Evolutionary conservation across 1,140 invertebrate species (phyloP).

Genomic region (Potamilus streckersoni): DNA sequence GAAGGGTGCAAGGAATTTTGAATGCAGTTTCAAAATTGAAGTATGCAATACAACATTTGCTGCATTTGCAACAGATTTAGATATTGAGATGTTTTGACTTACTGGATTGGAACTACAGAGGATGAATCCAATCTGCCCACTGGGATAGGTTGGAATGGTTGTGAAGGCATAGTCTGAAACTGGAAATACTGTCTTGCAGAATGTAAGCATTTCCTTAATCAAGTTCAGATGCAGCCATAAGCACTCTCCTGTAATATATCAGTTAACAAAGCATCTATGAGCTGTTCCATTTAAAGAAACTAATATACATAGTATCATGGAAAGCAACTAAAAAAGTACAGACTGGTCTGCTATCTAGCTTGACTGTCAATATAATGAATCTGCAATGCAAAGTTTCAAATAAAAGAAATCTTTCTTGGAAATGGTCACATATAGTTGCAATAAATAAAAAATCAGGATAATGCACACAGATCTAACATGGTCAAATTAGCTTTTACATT

Average conservation of each 20-base stretch:
- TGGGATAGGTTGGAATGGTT: slow-evolving; percentile 94
- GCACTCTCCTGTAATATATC: slow-evolving; percentile 78
- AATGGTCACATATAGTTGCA: too few relatives aligned
- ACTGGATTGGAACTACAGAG: slow-evolving; percentile 78
- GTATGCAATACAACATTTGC: too few relatives aligned
- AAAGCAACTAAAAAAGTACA: neutral
- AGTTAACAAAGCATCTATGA: neutral
- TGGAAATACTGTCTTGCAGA: slow-evolving; percentile 83
- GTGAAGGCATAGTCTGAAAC: slow-evolving; percentile 83
- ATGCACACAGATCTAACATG: too few relatives aligned
- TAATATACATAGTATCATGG: neutral
- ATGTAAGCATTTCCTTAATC: slow-evolving; percentile 80
- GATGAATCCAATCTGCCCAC: slow-evolving; percentile 95
- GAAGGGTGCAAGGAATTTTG: too few relatives aligned
- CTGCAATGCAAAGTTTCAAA: too few relatives aligned
- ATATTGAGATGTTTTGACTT: slow-evolving; percentile 45
- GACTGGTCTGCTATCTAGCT: too few relatives aligned
- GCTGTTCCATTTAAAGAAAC: neutral
- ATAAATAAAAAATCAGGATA: too few relatives aligned
- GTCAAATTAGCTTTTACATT: too few relatives aligned
- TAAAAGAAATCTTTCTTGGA: too few relatives aligned
- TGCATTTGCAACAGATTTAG: too few relatives aligned
- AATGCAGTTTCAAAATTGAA: too few relatives aligned
- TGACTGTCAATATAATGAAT: too few relatives aligned
- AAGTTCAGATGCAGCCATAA: slow-evolving; percentile 88